These are phyloP conservation scores for Steinernema scapterisci DNA, from an alignment of 2,888 invertebrate genomes.

Conservation along the genomic window DNA sequence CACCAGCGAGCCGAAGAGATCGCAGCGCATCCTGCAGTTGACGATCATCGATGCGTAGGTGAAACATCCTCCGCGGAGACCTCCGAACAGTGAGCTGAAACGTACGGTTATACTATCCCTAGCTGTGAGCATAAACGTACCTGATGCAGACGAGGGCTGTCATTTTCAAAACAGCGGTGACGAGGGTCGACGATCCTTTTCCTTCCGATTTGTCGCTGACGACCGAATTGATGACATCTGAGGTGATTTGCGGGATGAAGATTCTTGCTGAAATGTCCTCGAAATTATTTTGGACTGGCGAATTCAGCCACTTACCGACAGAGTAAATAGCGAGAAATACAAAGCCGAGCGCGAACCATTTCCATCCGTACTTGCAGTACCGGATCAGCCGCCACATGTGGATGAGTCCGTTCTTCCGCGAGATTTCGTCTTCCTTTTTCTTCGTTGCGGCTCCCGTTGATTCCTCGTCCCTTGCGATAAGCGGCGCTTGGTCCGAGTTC, in stretches of 20 bases:
- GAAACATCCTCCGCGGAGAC: conserved; percentile 68
- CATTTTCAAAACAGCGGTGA: conserved; percentile 56
- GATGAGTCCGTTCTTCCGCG: conserved; percentile 32
- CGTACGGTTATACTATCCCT: no score
- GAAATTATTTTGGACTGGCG: not conserved
- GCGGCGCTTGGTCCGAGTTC: not conserved
- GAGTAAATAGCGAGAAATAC: conserved; percentile 62
- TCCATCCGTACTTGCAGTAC: conserved; percentile 57
- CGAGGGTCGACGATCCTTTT: conserved; percentile 42
- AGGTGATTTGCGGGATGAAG: conserved; percentile 65
- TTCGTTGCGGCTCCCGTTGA: conserved; percentile 34
- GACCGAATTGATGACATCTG: conserved; percentile 61
- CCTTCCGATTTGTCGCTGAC: conserved; percentile 45
- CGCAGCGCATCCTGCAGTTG: conserved; percentile 64
- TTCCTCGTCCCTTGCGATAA: not conserved
- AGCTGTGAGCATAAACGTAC: conserved; percentile 36
- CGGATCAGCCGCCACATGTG: conserved; percentile 54
- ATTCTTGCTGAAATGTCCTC: conserved; percentile 60
- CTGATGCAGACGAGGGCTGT: conserved; percentile 46
- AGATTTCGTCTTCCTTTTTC: conserved; percentile 29
- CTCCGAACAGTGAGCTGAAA: conserved; percentile 66
- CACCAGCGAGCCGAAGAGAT: conserved; percentile 67
- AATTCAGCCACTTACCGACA: conserved; percentile 42
- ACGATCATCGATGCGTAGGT: conserved; percentile 66
- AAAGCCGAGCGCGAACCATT: conserved; percentile 61